These are phyloP conservation scores for Caenorhabditis wallacei DNA, from an alignment of 2,888 invertebrate species.

Conservation along the genomic window DNA sequence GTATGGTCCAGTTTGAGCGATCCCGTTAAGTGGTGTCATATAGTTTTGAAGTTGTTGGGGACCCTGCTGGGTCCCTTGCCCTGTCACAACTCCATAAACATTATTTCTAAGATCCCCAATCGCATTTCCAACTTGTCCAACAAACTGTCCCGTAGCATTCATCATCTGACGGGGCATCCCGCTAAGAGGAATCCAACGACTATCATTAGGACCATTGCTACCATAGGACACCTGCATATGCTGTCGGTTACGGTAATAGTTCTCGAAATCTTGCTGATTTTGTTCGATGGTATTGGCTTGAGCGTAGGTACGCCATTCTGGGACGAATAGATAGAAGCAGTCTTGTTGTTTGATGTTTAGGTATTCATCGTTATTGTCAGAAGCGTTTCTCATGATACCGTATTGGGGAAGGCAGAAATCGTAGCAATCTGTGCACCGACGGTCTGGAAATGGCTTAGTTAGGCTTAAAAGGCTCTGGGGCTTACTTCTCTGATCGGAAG, in stretches of 20 bases:
- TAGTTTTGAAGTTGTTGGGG: slow-evolving; percentile 37
- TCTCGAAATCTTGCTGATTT: slow-evolving; percentile 78
- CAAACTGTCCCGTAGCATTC: slow-evolving; percentile 54
- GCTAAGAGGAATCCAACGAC: slow-evolving; percentile 62
- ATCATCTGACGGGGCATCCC: slow-evolving; percentile 52
- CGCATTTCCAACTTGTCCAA: slow-evolving; percentile 57
- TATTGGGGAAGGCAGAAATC: slow-evolving; percentile 82
- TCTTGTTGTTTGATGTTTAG: slow-evolving; percentile 78
- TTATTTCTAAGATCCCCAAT: slow-evolving; percentile 39
- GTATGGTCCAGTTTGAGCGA: background rate
- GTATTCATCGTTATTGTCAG: slow-evolving; percentile 65
- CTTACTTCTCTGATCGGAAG: slow-evolving; percentile 75
- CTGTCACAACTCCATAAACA: slow-evolving; percentile 45
- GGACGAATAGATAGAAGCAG: slow-evolving; percentile 82
- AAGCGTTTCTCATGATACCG: slow-evolving; percentile 72
- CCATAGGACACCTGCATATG: slow-evolving; percentile 60
- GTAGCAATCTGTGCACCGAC: slow-evolving; percentile 80
- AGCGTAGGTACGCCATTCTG: slow-evolving; percentile 81
- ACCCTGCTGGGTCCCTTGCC: slow-evolving; percentile 10
- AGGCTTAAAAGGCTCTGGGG: background rate
- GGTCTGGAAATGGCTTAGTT: slow-evolving; percentile 71
- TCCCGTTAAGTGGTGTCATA: background rate
- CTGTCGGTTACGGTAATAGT: slow-evolving; percentile 73
- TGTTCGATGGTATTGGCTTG: slow-evolving; percentile 75
- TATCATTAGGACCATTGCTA: slow-evolving; percentile 51